Percentiles rank a stretch among this genome's conserved stretches.
Conservation (phyloP, 2,797 vertebrate genomes). For the Phoeniculus purpureus region DNA sequence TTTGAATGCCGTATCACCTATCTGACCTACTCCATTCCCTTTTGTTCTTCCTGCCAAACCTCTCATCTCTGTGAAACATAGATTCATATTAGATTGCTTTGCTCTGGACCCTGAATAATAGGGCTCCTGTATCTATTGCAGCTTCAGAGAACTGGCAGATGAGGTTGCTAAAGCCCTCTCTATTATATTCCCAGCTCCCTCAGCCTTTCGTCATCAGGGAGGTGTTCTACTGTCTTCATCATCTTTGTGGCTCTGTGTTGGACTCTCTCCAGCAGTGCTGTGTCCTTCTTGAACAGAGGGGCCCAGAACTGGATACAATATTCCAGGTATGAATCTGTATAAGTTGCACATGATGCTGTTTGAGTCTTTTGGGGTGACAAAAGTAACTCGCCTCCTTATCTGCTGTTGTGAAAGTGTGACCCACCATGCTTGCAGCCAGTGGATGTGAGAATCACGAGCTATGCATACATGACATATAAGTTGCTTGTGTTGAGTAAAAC, state of each 20-base stretch:
- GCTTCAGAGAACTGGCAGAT: neutral
- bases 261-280: no score
- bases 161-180: neutral
- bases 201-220: no score
- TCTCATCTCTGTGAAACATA: neutral
- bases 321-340: neutral
- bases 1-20: neutral
- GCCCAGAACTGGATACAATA: neutral
- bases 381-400: neutral
- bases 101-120: neutral
- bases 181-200: no score
- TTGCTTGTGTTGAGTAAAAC: neutral
- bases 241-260: no score
- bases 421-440: fast-evolving
- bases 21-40: neutral
- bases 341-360: neutral
- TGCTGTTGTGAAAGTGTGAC: neutral
- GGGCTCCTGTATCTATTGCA: neutral
- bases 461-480: no score
- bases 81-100: neutral
- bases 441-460: neutral
- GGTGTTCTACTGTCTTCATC: no score
- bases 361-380: neutral
- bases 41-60: neutral
- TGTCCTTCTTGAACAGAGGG: neutral